Conservation (phyloP, 2,888 invertebrate genomes). For the Brenthis ino region DNA sequence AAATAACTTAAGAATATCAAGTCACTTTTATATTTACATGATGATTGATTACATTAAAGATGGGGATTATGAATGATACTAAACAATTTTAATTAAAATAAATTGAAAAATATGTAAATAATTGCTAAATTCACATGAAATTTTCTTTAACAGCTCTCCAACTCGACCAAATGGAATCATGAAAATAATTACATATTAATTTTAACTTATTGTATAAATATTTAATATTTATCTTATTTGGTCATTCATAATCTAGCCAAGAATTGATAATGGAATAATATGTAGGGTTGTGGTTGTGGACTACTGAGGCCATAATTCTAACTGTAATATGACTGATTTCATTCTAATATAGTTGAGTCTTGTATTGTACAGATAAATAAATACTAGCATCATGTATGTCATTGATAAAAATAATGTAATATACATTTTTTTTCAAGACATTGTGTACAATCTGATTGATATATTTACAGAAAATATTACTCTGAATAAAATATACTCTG, state of each 20-base stretch:
- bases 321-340: slow-evolving; percentile 59
- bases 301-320: slow-evolving; percentile 60
- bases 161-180: neutral
- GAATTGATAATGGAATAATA: slow-evolving; percentile 40
- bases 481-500: too few relatives aligned
- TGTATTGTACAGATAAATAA: slow-evolving; percentile 35
- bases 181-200: neutral
- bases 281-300: slow-evolving; percentile 62
- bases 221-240: neutral
- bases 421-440: slow-evolving; percentile 30
- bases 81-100: neutral
- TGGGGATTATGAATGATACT: slow-evolving; percentile 14
- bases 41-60: slow-evolving; percentile 41
- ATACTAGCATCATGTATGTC: slow-evolving; percentile 16
- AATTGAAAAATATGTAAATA: slow-evolving; percentile 11
- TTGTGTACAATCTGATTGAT: slow-evolving; percentile 30
- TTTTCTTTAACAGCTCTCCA: slow-evolving; percentile 2
- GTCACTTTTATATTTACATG: slow-evolving; percentile 58
- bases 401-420: slow-evolving; percentile 27
- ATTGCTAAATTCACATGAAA: neutral
- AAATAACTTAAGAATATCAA: slow-evolving; percentile 64
- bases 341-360: slow-evolving; percentile 40
- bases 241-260: slow-evolving; percentile 29
- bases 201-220: neutral
- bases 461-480: slow-evolving; percentile 27